Evolutionary conservation across 2,113 vertebrate species (phyloP).

Genomic region (mouse (Mus musculus)): DNA sequence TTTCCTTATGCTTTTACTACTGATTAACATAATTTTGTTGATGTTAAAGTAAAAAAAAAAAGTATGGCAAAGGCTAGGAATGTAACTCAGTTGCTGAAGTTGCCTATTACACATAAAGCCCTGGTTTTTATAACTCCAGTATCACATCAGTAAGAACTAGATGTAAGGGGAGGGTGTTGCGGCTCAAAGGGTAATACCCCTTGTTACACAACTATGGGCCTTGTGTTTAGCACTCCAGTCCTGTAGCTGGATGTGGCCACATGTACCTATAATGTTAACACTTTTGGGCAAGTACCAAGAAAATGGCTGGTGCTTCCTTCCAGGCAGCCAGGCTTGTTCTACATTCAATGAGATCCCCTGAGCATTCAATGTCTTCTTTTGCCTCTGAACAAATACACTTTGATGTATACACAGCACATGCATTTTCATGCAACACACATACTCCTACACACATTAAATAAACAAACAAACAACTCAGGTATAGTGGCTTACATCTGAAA

Average conservation of each 20-base stretch:
- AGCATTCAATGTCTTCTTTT: not conserved
- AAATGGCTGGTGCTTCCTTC: not conserved
- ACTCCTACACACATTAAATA: not conserved
- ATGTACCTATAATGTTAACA: no score
- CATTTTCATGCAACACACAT: not conserved
- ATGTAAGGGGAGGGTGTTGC: no score
- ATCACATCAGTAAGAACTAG: not conserved
- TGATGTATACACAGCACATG: not conserved
- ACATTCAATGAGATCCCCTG: no score
- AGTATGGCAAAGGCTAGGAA: not conserved
- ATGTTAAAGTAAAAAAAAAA: conserved; percentile 58
- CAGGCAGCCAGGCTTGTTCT: not conserved
- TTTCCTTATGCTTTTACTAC: conserved; percentile 47
- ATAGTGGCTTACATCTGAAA: not conserved
- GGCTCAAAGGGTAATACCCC: no score
- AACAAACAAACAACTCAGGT: not conserved
- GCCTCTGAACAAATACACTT: not conserved
- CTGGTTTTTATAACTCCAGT: not conserved
- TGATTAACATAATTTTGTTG: not conserved
- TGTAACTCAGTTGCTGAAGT: not conserved
- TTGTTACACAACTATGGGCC: not conserved
- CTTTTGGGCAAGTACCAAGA: not conserved
- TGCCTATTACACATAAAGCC: not conserved
- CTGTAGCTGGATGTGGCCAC: not conserved
- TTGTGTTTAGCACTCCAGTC: not conserved